A percentile compares a stretch with the other conserved stretches of the same genome.
These are phyloP conservation scores for Bostrychus sinensis DNA, from an alignment of 2,113 vertebrate species.

Conservation along the genomic window DNA sequence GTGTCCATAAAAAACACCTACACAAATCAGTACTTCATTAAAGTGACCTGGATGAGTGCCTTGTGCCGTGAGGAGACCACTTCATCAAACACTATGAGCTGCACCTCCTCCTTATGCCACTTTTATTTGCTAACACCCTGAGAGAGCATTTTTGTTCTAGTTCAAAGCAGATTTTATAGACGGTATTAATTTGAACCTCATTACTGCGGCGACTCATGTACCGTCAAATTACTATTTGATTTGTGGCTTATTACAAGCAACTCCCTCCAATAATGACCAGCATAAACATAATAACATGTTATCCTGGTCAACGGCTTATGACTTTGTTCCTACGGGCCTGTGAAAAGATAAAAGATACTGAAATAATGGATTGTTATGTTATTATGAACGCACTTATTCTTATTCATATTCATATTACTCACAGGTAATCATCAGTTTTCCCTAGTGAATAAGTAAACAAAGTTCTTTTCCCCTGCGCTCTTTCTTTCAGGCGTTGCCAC, in stretches of 20 bases:
- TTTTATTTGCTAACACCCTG: neutral
- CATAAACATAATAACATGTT: neutral
- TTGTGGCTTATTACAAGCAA: slow-evolving; percentile 13
- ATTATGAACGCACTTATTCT: too few species aligned
- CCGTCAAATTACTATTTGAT: slow-evolving; percentile 11
- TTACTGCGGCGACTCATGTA: slow-evolving; percentile 3
- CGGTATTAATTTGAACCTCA: neutral
- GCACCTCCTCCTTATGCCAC: neutral
- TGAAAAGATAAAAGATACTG: too few species aligned
- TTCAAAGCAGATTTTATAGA: neutral
- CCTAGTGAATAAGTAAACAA: neutral
- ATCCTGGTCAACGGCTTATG: neutral
- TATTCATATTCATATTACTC: neutral
- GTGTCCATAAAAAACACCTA: slow-evolving; percentile 23
- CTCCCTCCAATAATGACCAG: neutral
- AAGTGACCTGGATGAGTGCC: slow-evolving; percentile 9
- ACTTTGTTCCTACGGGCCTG: neutral
- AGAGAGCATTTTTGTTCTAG: slow-evolving; percentile 3
- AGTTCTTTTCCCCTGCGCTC: neutral
- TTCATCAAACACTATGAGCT: neutral
- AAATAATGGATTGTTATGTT: too few species aligned
- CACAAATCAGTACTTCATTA: slow-evolving; percentile 1
- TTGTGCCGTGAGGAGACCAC: neutral
- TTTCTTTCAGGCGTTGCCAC: too few species aligned
- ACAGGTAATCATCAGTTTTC: neutral